Base-by-base conservation (phyloP, 2,113 vertebrate genomes). In the Addax nasomaculatus region DNA sequence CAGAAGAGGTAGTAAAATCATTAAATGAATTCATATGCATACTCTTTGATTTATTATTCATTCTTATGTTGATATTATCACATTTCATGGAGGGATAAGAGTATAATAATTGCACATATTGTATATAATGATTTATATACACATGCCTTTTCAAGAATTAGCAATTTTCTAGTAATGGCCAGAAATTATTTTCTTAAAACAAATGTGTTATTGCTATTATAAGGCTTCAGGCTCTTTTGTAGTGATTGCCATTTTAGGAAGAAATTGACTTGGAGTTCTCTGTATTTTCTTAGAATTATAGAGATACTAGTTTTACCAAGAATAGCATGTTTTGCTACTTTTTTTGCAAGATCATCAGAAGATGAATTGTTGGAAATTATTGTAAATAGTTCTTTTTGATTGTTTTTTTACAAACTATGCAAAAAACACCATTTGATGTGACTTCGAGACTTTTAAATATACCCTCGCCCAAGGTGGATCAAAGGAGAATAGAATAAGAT, bases 31-130 rank as follows among this genome's bases (percentile, higher is more conserved):
- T 73, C 64, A 79, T 36, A 80, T 6, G 49, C 80, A 91, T 51
- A 79, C 76, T 70, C n/a, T 96, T 94, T 83, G 76, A 97, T 94
- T 91, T 92, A 53, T 55, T 93, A 87, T 60, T 87, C 57, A 57
- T 51, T 86, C 33, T 80, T 87, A 94, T n/a, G 45, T 87, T 94
- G 91, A 86, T 58, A 90, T 78, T 67, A 93, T 85, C 6, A 2
- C 85, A 92, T 97, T 95, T 91, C 83, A 93, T 55, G 29, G 27
- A 85, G 78, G 51, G n/a, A 89, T 80, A 47, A 89, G 39, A 84
- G 39, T 33, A 49, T 79, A 90, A 78, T 86, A 55, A 97, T 80
- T 79, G 23, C 25, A 43, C 62, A 39, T 39, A 39, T 39, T 39
- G 39, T 39, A 39, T 39, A 39, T 84, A 79, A 78, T 27, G 85